Evolutionary conservation across 2,797 vertebrate genomes (phyloP).

Genomic region (Takifugu ocellatus): DNA sequence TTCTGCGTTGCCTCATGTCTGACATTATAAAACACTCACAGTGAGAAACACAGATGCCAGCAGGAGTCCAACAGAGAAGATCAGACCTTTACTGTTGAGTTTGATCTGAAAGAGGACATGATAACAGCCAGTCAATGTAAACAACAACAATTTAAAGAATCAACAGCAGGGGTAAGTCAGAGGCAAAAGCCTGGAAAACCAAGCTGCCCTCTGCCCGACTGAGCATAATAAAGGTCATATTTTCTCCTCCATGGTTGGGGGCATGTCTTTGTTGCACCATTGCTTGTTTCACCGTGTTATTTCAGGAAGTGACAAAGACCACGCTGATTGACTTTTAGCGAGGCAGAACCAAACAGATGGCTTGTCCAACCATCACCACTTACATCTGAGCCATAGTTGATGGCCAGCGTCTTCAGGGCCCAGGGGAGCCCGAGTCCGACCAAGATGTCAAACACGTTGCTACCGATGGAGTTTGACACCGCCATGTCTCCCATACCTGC

Average conservation of each 20-base stretch:
- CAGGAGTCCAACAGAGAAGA: conserved; percentile 93
- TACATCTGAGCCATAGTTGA: conserved; percentile 91
- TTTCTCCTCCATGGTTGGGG: no score
- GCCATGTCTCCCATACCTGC: conserved; percentile 97
- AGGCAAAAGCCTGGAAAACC: no score
- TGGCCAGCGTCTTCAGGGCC: conserved; percentile 89
- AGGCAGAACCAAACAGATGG: neutral
- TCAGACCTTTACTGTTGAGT: conserved; percentile 95
- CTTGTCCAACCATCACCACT: conserved; percentile 58
- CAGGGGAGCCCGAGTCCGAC: conserved; percentile 93
- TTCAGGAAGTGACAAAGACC: no score
- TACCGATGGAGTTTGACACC: conserved; percentile 95
- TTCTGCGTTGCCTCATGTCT: neutral
- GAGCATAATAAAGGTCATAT: no score
- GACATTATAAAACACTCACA: conserved; percentile 73
- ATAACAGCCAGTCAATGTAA: neutral
- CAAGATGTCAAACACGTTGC: conserved; percentile 96
- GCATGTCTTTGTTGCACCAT: no score
- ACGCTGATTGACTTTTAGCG: neutral
- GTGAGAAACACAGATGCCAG: conserved; percentile 93
- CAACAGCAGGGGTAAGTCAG: neutral
- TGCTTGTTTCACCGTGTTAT: no score
- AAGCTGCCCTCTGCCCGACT: no score
- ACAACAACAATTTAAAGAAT: neutral
- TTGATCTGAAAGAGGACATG: conserved; percentile 75